These are phyloP conservation scores for Tiaroga cobitis DNA, from an alignment of 2,797 vertebrate genomes.

Conservation along the genomic window DNA sequence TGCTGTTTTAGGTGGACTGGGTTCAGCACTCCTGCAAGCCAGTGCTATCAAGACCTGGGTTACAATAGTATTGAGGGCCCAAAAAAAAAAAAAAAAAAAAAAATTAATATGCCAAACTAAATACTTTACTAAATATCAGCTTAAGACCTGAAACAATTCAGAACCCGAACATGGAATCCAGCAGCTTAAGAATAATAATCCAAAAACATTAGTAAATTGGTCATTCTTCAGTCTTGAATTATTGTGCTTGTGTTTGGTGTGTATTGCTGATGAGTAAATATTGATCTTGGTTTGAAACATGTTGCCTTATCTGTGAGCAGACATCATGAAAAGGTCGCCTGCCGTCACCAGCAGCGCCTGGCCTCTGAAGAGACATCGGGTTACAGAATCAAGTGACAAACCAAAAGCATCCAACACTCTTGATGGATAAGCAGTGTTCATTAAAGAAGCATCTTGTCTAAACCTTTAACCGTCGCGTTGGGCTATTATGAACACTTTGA, in stretches of 20 bases:
- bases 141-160: not conserved
- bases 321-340: slow-evolving; percentile 38
- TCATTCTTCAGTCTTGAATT: not conserved
- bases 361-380: slow-evolving; percentile 34
- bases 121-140: not conserved
- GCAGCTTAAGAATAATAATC: not conserved
- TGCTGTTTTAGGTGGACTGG: slow-evolving; percentile 29
- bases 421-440: slow-evolving; percentile 29
- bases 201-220: no score
- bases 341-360: slow-evolving; percentile 5
- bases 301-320: slow-evolving; percentile 39
- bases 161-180: not conserved
- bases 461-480: not conserved
- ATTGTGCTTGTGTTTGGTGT: not conserved
- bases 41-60: not conserved
- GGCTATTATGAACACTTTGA: not conserved
- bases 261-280: slow-evolving; percentile 34
- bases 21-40: not conserved
- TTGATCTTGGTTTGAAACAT: slow-evolving; percentile 47
- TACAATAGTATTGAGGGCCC: not conserved
- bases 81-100: not conserved
- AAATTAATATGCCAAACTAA: not conserved
- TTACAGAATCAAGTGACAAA: slow-evolving; percentile 53
- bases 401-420: slow-evolving; percentile 46
- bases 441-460: slow-evolving; percentile 41